Base-by-base conservation (phyloP, 1,140 invertebrate genomes). In the Aphelenchoides besseyi region DNA sequence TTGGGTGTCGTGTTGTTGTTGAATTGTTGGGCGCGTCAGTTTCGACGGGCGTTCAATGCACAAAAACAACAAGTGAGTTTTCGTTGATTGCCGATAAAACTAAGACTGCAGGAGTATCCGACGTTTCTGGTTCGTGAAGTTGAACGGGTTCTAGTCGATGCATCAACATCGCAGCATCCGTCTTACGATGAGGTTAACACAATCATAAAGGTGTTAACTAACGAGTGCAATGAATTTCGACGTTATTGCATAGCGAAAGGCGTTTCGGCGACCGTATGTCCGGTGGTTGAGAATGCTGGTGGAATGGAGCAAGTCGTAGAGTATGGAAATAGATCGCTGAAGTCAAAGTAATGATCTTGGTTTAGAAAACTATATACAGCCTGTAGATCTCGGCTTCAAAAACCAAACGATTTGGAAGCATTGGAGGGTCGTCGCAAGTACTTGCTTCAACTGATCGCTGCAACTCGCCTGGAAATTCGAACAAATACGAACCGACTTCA, bases 401-500 rank as follows among this genome's bases (percentile, higher is more conserved):
- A 36, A 32, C 28, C 48, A 66, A 54, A 71, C 23, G 80, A 81
- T 32, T 28, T 67, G 2, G 57, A 70, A 5, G 61, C 75, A 12
- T 41, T 78, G 16, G 3, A 74, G 1, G 74, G 36, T 3, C 75
- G 76, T 9, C 36, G 69, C 9, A 57, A 71, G 3, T 68, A 74
- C 26, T 37, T 78, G 41, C n/a, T 81, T 3, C 66, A 78, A 12
- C 68, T 74, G n/a, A 76, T 75, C 33, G 52, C 70, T 35, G 32
- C 67, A 12, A 74, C 78, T 8, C 61, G 68, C 48, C 23, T 70
- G 18, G 55, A 72, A 0, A 79, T 80, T 59, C 63, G 76, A 33
- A 82, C 68, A 1, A 68, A 82, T 37, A 62, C 70, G 16, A 74
- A 76, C 48, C 80, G 78, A 2, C 41, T 79, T 23, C 74, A 79